Evolutionary conservation across 1,140 invertebrate genomes (phyloP), one percentile per base, ranked within the genome.

Genomic region (Antheraea mylitta): DNA sequence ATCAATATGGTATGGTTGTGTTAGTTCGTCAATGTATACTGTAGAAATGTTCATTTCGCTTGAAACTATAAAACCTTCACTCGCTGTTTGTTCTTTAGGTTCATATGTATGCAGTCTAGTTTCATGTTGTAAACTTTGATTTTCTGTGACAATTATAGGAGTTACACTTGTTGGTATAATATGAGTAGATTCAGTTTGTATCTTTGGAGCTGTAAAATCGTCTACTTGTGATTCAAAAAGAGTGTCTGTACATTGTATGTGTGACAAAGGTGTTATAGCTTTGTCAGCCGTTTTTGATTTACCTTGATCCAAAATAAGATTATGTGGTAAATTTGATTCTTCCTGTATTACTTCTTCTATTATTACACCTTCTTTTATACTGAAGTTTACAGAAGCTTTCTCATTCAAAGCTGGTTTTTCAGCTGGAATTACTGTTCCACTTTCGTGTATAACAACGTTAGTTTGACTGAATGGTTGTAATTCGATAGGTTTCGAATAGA

Each of bases 171-270:
- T 71, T 60, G 83, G 74, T 69, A 68, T 76, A 18, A 83, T 69
- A 60, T 71, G 73, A 13, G 80, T 67, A 16, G 13, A 84, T 70
- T 85, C 75, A 67, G 69, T 73, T 64, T 76, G 73, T 75, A 71
- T 72, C 67, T 66, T 37, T 22, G 71, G 75, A 73, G 71, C 75
- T 62, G 70, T 53, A 9, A 89, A 72, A 68, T 85, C 78, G 58
- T 82, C 77, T 13, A 73, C 60, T 64, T 80, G 72, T 69, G 73
- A 72, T 78, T 82, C 81, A 58, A 75, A 58, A 72, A 86, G 71
- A 71, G 83, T 84, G 81, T 89, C 89, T 48, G 78, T 79, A 68
- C 86, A 89, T 75, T 88, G 80, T 76, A 91, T 63, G 67, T 85
- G 82, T 78, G 80, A 78, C 30, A 88, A 72, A 45, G 79, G 72